These are phyloP conservation scores for Schizopygopsis malacanthus DNA, from an alignment of 2,797 vertebrate genomes.

Conservation along the genomic window DNA sequence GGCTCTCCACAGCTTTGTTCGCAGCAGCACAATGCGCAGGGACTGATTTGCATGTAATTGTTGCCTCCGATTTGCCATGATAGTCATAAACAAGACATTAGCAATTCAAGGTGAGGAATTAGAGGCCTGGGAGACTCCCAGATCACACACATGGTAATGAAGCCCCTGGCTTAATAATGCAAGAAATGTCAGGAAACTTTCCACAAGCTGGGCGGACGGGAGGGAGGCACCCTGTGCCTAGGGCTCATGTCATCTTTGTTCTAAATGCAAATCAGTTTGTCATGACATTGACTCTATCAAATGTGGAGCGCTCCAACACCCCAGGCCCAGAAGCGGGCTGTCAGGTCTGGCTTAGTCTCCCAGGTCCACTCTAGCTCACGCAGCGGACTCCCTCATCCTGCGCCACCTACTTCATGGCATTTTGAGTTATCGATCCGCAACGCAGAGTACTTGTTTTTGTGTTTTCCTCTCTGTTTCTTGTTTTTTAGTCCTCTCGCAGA, in stretches of 20 bases:
- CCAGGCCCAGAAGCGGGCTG: slow-evolving; percentile 46
- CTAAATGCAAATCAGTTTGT: slow-evolving; percentile 71
- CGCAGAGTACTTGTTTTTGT: background rate
- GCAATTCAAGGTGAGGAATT: slow-evolving; percentile 77
- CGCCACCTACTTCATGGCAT: slow-evolving; percentile 52
- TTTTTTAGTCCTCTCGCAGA: background rate
- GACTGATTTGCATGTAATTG: slow-evolving; percentile 72
- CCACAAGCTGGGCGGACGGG: slow-evolving; percentile 63
- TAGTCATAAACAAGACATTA: slow-evolving; percentile 77
- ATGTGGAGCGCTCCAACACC: slow-evolving; percentile 47
- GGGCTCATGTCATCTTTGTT: slow-evolving; percentile 71
- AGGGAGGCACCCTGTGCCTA: slow-evolving; percentile 61
- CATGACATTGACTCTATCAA: slow-evolving; percentile 67
- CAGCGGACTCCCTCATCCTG: slow-evolving; percentile 37
- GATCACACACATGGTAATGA: slow-evolving; percentile 76
- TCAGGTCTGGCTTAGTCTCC: slow-evolving; percentile 46
- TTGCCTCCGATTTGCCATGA: slow-evolving; percentile 67
- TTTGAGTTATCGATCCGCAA: slow-evolving; percentile 50
- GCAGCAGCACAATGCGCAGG: slow-evolving; percentile 46
- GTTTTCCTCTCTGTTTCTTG: slow-evolving; percentile 20
- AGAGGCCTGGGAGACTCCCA: slow-evolving; percentile 73
- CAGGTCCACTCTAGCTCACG: slow-evolving; percentile 35
- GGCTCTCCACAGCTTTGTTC: slow-evolving; percentile 54
- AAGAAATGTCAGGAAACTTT: slow-evolving; percentile 81
- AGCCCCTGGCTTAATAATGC: slow-evolving; percentile 75